Base-by-base conservation (phyloP, 2,797 vertebrate species). In the Sphenopsis melanotis region DNA sequence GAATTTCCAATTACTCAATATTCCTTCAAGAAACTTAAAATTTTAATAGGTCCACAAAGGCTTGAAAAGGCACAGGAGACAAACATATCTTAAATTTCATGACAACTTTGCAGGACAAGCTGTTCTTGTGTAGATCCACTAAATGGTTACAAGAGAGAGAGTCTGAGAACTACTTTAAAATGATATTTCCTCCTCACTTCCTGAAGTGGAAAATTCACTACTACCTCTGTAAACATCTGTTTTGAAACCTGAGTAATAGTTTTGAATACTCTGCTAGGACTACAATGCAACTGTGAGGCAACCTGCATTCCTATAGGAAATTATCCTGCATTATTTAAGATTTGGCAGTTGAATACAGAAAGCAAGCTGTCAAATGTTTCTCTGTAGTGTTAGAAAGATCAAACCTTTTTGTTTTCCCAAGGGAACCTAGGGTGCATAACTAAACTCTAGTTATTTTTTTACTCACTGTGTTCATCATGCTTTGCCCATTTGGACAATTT, bases 111-210 rank as follows among this genome's bases (percentile, higher is more conserved):
- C 68, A 93, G 65, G 53, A 78, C 32, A 88, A 88, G 42, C 71
- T 81, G n/a, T 68, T 86, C 77, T 85, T 64, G 44, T 7, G 30
- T 4, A 94, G 39, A 44, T 49, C 34, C 24, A 68, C 30, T 91
- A 91, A 91, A 78, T 42, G 65, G 82, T 75, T 96, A 80, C 64
- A 70, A 80, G 92, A 78, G 83, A 94, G 59, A 87, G 21, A 86
- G 90, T 94, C 91, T 75, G 46, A 87, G 52, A 79, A 84, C 30
- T 72, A 78, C 27, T 87, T 77, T 66, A 77, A 89, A 96, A 91
- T 83, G 19, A 87, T 12, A 66, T 74, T 87, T 88, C 78, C 39
- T 87, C 61, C 55, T 91, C 30, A 68, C 21, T 50, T 93, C n/a
- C 70, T 60, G n/a, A 85, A 90, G 53, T 56, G 41, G 26, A 69